Conservation (phyloP, 2,113 vertebrate species). For the Odobenus rosmarus region DNA sequence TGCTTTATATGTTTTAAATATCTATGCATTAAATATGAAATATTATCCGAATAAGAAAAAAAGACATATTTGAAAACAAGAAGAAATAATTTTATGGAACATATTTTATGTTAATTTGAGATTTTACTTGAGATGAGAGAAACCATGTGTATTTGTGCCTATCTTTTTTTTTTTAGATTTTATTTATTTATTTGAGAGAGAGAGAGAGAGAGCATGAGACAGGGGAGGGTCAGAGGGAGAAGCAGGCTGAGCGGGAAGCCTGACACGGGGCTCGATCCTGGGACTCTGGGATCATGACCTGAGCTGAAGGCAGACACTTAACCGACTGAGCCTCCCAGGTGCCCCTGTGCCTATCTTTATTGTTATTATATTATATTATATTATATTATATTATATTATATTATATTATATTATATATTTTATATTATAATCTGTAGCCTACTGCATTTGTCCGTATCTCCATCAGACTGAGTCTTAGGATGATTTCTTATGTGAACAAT, state of each 20-base stretch:
- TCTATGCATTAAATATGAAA: conserved; percentile 43
- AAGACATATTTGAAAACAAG: conserved; percentile 54
- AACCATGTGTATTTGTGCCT: background rate
- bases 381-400: too few species aligned
- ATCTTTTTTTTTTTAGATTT: background rate
- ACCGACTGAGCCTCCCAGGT: background rate
- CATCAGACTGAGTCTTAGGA: background rate
- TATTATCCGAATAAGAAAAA: background rate
- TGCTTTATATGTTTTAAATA: conserved; percentile 48
- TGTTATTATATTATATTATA: background rate
- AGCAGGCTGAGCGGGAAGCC: too few species aligned
- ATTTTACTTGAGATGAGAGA: conserved; percentile 37
- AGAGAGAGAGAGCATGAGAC: too few species aligned
- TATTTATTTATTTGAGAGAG: background rate
- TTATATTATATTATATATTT: background rate
- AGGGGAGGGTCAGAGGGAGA: too few species aligned
- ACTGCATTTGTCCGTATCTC: background rate
- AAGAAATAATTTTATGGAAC: conserved; percentile 14
- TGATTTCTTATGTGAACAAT: background rate
- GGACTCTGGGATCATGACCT: background rate
- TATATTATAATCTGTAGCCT: background rate
- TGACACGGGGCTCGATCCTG: too few species aligned
- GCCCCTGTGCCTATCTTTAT: background rate
- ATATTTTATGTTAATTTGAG: conserved; percentile 38
- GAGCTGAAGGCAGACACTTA: background rate